Conservation (phyloP, 2,113 vertebrate genomes). For the Pomatorhinus ruficollis region DNA sequence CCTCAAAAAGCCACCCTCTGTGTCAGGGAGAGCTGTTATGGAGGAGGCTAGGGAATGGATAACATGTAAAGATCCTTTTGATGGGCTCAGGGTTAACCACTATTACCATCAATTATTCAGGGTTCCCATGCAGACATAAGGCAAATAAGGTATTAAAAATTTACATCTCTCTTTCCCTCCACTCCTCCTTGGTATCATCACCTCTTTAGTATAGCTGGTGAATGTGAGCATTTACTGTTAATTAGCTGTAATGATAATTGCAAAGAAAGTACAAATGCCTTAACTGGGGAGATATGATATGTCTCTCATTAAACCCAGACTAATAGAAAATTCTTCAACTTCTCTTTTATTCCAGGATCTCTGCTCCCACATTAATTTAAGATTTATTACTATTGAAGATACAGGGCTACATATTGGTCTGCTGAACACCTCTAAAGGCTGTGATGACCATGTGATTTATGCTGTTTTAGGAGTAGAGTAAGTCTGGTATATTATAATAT, state of each 20-base stretch:
- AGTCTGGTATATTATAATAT: background rate
- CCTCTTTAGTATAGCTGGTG: background rate
- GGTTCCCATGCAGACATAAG: background rate
- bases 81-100: constrained; percentile 18
- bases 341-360: background rate
- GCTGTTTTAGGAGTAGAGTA: background rate
- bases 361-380: background rate
- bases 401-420: background rate
- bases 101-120: constrained; percentile 52
- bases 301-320: constrained; percentile 1
- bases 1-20: background rate
- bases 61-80: constrained; percentile 4
- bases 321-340: background rate
- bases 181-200: background rate
- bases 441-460: background rate
- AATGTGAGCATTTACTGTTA: constrained; percentile 25
- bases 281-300: background rate
- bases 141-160: constrained; percentile 27
- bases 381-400: background rate
- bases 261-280: background rate
- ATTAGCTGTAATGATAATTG: constrained; percentile 58
- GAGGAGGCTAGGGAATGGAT: background rate
- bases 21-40: background rate
- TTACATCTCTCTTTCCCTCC: background rate
- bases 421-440: background rate